These are phyloP conservation scores for Epirrita christyi DNA, from an alignment of 2,888 invertebrate genomes.

Conservation along the genomic window DNA sequence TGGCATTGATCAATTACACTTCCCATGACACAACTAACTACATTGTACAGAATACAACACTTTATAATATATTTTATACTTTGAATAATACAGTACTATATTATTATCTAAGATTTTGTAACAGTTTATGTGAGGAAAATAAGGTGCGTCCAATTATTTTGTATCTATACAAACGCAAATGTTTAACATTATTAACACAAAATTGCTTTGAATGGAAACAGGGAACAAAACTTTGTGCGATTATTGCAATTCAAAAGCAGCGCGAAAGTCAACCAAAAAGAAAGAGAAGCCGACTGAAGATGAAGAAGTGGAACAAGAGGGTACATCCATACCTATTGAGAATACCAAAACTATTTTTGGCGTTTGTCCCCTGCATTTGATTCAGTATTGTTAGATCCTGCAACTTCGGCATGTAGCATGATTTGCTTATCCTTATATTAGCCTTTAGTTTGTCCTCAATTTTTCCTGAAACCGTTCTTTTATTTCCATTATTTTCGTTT, in stretches of 20 bases:
- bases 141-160: not conserved
- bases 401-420: conserved; percentile 41
- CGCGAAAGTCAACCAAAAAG: conserved; percentile 89
- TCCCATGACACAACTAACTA: conserved; percentile 50
- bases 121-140: not conserved
- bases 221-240: conserved; percentile 97
- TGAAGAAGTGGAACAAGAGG: conserved; percentile 75
- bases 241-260: conserved; percentile 91
- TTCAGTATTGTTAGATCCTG: conserved; percentile 30
- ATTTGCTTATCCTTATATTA: conserved; percentile 16
- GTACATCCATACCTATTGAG: conserved; percentile 56
- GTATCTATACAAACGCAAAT: conserved; percentile 17
- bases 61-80: not conserved
- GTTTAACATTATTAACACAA: conserved; percentile 50
- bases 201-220: conserved; percentile 77
- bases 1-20: conserved; percentile 35
- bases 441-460: not conserved
- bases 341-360: conserved; percentile 34
- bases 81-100: too few relatives aligned
- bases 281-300: conserved; percentile 78
- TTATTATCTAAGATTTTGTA: not conserved
- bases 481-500: conserved; percentile 10
- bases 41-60: conserved; percentile 25
- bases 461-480: not conserved
- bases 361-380: conserved; percentile 36